A percentile compares a stretch with the other conserved stretches of the same genome.
phyloP scores from a whole-genome alignment of 1,140 invertebrate species.

The Drosophila sp. region DNA sequence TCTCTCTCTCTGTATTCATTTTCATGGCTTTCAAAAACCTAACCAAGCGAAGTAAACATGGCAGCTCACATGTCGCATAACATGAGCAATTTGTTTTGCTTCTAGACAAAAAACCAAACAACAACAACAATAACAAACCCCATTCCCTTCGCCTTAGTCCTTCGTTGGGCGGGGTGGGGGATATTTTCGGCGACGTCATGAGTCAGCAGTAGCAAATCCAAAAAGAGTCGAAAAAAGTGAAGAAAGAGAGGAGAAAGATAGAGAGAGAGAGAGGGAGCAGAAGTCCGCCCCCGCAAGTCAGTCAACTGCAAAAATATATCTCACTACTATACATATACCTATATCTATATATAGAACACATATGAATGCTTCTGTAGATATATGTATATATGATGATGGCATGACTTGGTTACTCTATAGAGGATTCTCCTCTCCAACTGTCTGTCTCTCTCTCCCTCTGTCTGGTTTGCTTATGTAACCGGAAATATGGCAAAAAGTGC shows the following conservation, averaged over 20 bases:
- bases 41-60: slow-evolving; percentile 26
- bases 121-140: slow-evolving; percentile 1
- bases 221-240: slow-evolving; percentile 5
- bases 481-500: slow-evolving; percentile 80
- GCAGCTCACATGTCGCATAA: slow-evolving; percentile 30
- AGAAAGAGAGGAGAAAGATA: background rate
- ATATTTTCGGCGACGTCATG: slow-evolving; percentile 30
- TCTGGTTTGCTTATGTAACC: slow-evolving; percentile 75
- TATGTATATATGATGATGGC: slow-evolving; percentile 8
- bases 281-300: slow-evolving; percentile 48
- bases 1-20: background rate
- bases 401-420: slow-evolving; percentile 9
- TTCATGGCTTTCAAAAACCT: slow-evolving; percentile 13
- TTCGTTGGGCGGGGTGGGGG: too few relatives aligned
- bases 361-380: background rate
- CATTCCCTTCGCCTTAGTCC: background rate
- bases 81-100: slow-evolving; percentile 26
- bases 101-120: slow-evolving; percentile 12
- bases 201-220: slow-evolving; percentile 22
- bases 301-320: slow-evolving; percentile 74
- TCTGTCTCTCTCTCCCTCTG: slow-evolving; percentile 33
- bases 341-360: slow-evolving; percentile 13
- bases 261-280: background rate
- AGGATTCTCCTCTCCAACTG: slow-evolving; percentile 3
- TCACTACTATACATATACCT: slow-evolving; percentile 6